phyloP scores from a whole-genome alignment of 92 coral and sea anemone species.

The Blastomussa wellsi region DNA sequence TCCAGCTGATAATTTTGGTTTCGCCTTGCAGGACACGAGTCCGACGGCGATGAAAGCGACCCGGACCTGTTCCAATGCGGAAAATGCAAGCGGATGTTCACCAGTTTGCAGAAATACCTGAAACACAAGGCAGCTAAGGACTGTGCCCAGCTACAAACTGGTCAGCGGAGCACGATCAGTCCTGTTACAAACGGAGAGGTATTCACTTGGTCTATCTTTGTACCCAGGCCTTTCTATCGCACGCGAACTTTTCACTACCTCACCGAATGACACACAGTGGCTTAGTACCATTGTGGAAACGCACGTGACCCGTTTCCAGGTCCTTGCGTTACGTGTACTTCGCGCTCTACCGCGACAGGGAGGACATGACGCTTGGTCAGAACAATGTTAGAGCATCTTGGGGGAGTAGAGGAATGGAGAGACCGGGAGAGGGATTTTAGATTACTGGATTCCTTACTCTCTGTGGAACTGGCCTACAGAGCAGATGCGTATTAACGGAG shows the following conservation, averaged over 20 bases:
- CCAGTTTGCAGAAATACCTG: constrained; percentile 83
- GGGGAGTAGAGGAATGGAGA: too few relatives aligned
- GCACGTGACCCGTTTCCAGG: not conserved
- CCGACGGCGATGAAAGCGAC: constrained; percentile 86
- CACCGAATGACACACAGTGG: not conserved
- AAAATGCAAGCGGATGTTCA: constrained; percentile 93
- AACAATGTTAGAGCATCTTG: too few relatives aligned
- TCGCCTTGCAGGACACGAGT: constrained; percentile 56
- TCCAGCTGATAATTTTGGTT: too few relatives aligned
- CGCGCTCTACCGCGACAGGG: too few relatives aligned
- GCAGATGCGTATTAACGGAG: too few relatives aligned
- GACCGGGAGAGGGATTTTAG: too few relatives aligned
- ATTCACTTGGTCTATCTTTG: not conserved
- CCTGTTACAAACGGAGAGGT: constrained; percentile 53
- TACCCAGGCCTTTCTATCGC: not conserved
- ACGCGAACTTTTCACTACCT: not conserved
- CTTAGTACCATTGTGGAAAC: too few relatives aligned
- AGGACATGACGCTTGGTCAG: too few relatives aligned
- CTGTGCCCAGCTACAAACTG: constrained; percentile 47
- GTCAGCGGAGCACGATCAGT: constrained; percentile 22
- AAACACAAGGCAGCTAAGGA: constrained; percentile 75
- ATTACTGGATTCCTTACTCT: too few relatives aligned
- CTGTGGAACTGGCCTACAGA: too few relatives aligned
- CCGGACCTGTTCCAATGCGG: constrained; percentile 98
- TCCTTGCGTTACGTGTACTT: not conserved